Evolutionary conservation across 2,888 invertebrate species (phyloP).

Genomic region (Azorinus chamasolen): DNA sequence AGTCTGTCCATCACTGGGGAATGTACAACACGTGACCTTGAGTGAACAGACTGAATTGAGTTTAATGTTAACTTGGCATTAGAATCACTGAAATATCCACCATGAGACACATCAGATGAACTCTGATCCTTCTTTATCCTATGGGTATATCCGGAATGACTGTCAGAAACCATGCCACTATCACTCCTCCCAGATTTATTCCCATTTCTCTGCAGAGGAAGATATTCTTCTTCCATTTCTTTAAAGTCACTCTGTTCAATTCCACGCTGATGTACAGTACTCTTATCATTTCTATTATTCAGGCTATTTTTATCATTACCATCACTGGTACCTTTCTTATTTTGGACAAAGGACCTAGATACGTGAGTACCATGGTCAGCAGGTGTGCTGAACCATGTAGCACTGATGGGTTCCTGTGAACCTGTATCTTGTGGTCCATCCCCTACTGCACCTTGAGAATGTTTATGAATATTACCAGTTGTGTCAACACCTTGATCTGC

Average conservation of each 20-base stretch:
- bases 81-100: slow-evolving; percentile 58
- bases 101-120: slow-evolving; percentile 41
- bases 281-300: slow-evolving; percentile 6
- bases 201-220: slow-evolving; percentile 34
- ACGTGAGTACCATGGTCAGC: slow-evolving; percentile 68
- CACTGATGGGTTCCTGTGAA: slow-evolving; percentile 58
- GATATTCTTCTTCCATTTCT: slow-evolving; percentile 50
- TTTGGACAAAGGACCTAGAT: slow-evolving; percentile 44
- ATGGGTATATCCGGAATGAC: slow-evolving; percentile 8
- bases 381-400: slow-evolving; percentile 72
- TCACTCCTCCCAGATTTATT: slow-evolving; percentile 34
- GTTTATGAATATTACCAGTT: too few relatives aligned
- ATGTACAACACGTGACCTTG: not conserved
- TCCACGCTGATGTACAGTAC: slow-evolving; percentile 7
- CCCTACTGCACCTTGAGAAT: too few relatives aligned
- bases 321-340: slow-evolving; percentile 3
- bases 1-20: too few relatives aligned
- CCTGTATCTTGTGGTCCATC: not conserved
- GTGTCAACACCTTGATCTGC: not conserved
- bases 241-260: slow-evolving; percentile 50
- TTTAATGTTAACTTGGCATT: not conserved
- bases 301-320: not conserved
- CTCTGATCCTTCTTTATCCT: slow-evolving; percentile 14
- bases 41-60: too few relatives aligned
- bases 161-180: slow-evolving; percentile 23